Evolutionary conservation across 1,140 invertebrate genomes (phyloP).

Genomic region (Drosophila pachea): DNA sequence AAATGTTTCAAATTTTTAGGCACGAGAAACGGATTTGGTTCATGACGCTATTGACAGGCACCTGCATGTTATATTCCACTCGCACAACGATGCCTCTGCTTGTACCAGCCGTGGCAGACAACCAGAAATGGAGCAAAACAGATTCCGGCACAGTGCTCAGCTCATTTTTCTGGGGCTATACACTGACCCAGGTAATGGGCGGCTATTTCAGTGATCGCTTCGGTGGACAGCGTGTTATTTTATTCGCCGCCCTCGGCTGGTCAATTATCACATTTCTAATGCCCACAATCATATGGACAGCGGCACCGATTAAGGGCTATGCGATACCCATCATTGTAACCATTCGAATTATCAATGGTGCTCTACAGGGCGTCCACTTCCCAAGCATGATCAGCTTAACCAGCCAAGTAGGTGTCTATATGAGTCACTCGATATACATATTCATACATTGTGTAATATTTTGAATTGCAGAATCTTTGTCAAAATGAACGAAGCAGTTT

Average conservation of each 20-base stretch:
- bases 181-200: slow-evolving; percentile 85
- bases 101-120: slow-evolving; percentile 83
- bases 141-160: slow-evolving; percentile 86
- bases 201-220: slow-evolving; percentile 85
- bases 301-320: slow-evolving; percentile 80
- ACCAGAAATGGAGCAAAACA: slow-evolving; percentile 86
- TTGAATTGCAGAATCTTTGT: slow-evolving; percentile 78
- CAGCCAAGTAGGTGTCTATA: slow-evolving; percentile 80
- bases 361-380: slow-evolving; percentile 86
- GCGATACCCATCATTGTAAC: slow-evolving; percentile 83
- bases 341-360: slow-evolving; percentile 83
- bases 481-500: slow-evolving; percentile 85
- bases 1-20: slow-evolving; percentile 62
- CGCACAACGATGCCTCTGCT: slow-evolving; percentile 85
- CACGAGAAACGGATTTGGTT: slow-evolving; percentile 82
- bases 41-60: slow-evolving; percentile 83
- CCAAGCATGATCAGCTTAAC: slow-evolving; percentile 87
- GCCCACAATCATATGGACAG: slow-evolving; percentile 83
- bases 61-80: slow-evolving; percentile 84
- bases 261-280: slow-evolving; percentile 84
- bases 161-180: slow-evolving; percentile 89
- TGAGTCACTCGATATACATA: no score
- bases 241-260: slow-evolving; percentile 84
- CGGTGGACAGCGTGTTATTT: slow-evolving; percentile 85
- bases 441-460: neutral